These are phyloP conservation scores for Drosophila lowei DNA, from an alignment of 1,140 invertebrate species.

Conservation along the genomic window DNA sequence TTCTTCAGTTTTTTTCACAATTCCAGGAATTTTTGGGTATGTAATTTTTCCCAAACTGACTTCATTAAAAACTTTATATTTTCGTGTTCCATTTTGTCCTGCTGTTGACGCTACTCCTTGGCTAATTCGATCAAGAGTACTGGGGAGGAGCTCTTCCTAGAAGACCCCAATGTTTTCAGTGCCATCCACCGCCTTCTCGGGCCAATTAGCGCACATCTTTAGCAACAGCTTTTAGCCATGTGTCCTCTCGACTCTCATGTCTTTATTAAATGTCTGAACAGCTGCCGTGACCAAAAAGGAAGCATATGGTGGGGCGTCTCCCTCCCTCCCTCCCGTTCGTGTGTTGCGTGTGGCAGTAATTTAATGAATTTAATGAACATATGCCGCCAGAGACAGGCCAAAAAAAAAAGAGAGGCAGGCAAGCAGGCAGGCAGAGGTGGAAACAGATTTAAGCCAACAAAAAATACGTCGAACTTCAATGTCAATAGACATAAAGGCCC, in stretches of 20 bases:
- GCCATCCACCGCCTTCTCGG: background rate
- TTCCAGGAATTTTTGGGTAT: too few relatives aligned
- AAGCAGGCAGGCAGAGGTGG: conserved; percentile 22
- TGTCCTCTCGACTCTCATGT: conserved; percentile 35
- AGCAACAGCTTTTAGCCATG: conserved; percentile 39
- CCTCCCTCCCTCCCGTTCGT: conserved; percentile 25
- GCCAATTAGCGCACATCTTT: conserved; percentile 52
- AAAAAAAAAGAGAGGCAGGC: conserved; percentile 1
- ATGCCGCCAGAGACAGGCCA: conserved; percentile 48
- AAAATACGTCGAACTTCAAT: conserved; percentile 29
- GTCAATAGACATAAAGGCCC: conserved; percentile 12
- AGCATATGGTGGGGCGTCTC: conserved; percentile 25
- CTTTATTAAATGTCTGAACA: conserved; percentile 58
- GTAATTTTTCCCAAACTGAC: too few relatives aligned
- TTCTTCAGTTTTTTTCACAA: too few relatives aligned
- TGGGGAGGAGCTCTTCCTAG: background rate
- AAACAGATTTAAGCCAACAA: conserved; percentile 24
- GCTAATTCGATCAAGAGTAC: conserved; percentile 23
- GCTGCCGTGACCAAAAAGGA: conserved; percentile 23
- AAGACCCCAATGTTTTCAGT: conserved; percentile 6
- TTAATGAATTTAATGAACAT: conserved; percentile 82
- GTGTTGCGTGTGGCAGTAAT: conserved; percentile 60
- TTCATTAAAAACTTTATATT: conserved; percentile 5
- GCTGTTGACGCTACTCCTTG: background rate
- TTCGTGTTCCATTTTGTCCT: background rate